Evolutionary conservation across 2,888 invertebrate genomes (phyloP), one percentile per base, ranked within the genome.

Genomic region (Cinara cedri): DNA sequence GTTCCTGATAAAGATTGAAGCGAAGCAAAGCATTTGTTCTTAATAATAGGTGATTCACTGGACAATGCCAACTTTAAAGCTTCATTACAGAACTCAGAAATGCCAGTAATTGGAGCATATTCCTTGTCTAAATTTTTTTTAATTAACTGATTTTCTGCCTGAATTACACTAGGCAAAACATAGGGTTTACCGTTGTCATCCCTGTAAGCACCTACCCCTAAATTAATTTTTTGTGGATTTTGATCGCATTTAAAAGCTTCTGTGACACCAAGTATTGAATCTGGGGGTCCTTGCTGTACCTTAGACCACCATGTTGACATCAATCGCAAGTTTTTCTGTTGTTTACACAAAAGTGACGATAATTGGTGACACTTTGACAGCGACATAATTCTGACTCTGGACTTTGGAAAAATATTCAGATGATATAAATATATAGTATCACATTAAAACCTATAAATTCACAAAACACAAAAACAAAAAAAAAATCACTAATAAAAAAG

Each of bases 111-210:
- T 0, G 96, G 92, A 3, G 95, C 92, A 87, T 99, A 99, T 86
- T 99, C 99, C 83, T 99, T 93, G 86, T 99, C 96, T 85, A 97
- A 84, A 44, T 88, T 87, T 84, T 91, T 91, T 0, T 86, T 85
- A 81, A 88, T 85, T 13, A 99, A 85, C 66, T 89, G 88, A 82
- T 92, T 89, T 86, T 98, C 97, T 8, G 98, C 98, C 94, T 95
- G 83, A 26, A 85, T 85, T 34, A 99, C 97, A 86, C 93, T 93
- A 26, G 96, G 96, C 80, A 99, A 88, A 24, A 99, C 91, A 86
- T 90, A 97, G 2, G 99, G 98, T 87, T 98, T 97, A 74, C 98
- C 98, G 84, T 94, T 91, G 85, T 99, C 98, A 86, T 98, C 98
- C 83, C 99, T 90, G 87, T 99, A 99, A 11, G 99, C 98, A 81